Base-by-base conservation (phyloP, 2,888 invertebrate genomes). In the Boloria euphrosyne region DNA sequence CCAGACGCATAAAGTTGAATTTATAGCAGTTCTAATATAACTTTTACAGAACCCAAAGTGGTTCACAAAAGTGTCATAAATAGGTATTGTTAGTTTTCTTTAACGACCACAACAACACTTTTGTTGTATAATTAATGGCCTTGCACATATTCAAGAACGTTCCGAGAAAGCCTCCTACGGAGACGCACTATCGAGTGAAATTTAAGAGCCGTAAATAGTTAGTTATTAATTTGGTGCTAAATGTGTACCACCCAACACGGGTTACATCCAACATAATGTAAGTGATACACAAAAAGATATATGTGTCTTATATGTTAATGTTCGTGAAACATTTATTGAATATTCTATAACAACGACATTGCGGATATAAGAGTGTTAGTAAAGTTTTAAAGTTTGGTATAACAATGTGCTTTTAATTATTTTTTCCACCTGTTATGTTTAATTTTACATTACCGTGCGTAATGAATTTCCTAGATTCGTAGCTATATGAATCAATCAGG, bases 101-200 rank as follows among this genome's bases (percentile, higher is more conserved):
- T 84, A 84, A 78, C 80, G 72, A 78, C 74, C 75, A 77, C 76
- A 75, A 81, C 80, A 82, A 78, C 75, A 62, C 76, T 72, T 73
- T 82, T 83, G 84, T 86, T 74, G 72, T 71, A 76, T 83, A 86
- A 90, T 89, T 89, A 89, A 90, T 90, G 83, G 81, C 71, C 71
- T 57, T 75, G 72, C 80, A 81, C 81, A 76, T 79, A 76, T 74
- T 76, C 66, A 78, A 69, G 61, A 69, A 69, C 68, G 78, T 88
- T 86, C 87, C 75, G 68, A 80, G 89, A 86, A 88, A 78, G 73
- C 76, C 81, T 79, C 89, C 89, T 77, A 85, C 75, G 59, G 87
- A 67, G 87, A 73, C 72, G 73, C 72, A 77, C 81, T 77, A 79
- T 80, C 75, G 71, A 79, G 76, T 76, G 77, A 74, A 80, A 80